Evolutionary conservation across 2,888 invertebrate species (phyloP).

Genomic region (Desoria tigrina): DNA sequence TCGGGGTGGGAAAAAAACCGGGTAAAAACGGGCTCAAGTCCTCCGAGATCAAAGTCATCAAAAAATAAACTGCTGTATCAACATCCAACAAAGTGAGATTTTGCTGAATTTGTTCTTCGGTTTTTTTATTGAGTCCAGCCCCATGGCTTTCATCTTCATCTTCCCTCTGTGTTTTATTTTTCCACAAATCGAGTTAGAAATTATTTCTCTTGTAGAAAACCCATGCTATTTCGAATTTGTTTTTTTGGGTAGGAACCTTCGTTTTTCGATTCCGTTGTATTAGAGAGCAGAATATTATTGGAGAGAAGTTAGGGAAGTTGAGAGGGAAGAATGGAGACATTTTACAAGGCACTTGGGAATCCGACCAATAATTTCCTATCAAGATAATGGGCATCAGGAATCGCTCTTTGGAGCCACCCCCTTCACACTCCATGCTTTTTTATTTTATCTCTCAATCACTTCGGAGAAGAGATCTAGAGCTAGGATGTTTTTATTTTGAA

Average conservation of each 20-base stretch:
- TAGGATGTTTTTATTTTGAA: no score
- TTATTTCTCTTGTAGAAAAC: no score
- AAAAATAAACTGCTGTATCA: no score
- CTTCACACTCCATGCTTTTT: no score
- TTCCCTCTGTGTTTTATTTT: no score
- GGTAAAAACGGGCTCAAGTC: neutral
- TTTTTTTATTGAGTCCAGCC: neutral
- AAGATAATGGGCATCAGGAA: constrained; percentile 53
- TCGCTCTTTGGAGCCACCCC: constrained; percentile 37
- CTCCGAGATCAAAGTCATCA: no score
- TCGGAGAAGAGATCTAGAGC: no score
- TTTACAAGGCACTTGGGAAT: constrained; percentile 53
- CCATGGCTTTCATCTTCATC: neutral
- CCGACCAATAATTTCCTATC: constrained; percentile 53
- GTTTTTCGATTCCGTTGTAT: neutral
- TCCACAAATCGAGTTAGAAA: no score
- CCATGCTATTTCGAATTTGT: no score
- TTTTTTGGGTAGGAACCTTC: no score
- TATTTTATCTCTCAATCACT: no score
- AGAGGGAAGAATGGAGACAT: constrained; percentile 31
- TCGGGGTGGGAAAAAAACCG: neutral
- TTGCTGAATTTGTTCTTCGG: neutral
- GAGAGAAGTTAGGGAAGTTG: neutral
- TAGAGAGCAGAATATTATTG: neutral
- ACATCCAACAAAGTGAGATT: neutral